Conservation (phyloP, 2,888 invertebrate species). For the Amphipoea oculea region DNA sequence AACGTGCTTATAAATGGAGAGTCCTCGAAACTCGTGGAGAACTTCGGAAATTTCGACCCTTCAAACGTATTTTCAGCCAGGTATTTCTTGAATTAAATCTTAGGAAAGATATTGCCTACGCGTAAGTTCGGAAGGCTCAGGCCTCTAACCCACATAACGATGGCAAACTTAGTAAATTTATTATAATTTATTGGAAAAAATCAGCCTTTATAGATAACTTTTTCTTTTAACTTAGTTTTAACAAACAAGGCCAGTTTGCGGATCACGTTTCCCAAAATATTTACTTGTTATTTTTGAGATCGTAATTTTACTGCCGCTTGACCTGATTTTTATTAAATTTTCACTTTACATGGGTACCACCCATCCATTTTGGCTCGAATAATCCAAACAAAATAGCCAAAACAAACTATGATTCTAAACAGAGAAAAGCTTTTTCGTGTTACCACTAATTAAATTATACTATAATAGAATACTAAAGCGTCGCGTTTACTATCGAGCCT, state of each 20-base stretch:
- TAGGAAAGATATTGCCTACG: conserved; percentile 59
- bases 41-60: conserved; percentile 60
- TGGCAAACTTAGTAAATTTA: conserved; percentile 66
- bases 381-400: conserved; percentile 17
- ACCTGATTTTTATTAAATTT: conserved; percentile 22
- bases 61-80: conserved; percentile 63
- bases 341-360: conserved; percentile 11
- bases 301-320: conserved; percentile 16
- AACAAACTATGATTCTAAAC: conserved; percentile 33
- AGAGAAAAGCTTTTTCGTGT: conserved; percentile 55
- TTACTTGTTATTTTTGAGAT: conserved; percentile 52
- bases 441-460: conserved; percentile 50
- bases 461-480: conserved; percentile 34
- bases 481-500: conserved; percentile 65
- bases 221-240: conserved; percentile 57
- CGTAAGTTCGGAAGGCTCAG: conserved; percentile 53
- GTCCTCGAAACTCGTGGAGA: conserved; percentile 49
- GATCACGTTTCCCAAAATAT: conserved; percentile 49
- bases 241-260: conserved; percentile 53
- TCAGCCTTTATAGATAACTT: conserved; percentile 59
- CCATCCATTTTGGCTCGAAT: neutral
- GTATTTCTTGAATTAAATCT: conserved; percentile 67
- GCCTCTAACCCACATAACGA: conserved; percentile 56
- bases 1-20: conserved; percentile 48
- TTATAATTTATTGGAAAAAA: conserved; percentile 68